Conservation (phyloP, 2,888 invertebrate genomes). For the Coelogynopora nodosa region DNA sequence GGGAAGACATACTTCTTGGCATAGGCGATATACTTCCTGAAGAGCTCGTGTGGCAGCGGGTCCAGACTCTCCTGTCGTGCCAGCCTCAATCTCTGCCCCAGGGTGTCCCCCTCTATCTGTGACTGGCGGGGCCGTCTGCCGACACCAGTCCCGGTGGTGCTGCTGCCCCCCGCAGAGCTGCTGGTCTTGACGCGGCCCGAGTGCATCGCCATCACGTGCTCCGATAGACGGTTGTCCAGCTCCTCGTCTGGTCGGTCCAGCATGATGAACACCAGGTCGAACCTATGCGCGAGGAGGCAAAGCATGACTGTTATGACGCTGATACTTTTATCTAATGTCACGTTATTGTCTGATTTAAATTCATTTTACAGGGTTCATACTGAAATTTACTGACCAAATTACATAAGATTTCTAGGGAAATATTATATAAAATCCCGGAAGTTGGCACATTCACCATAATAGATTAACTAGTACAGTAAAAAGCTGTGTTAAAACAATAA, state of each 20-base stretch:
- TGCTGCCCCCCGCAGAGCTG: background rate
- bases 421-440: too few species aligned
- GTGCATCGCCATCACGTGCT: constrained; percentile 76
- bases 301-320: too few species aligned
- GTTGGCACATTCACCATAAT: too few species aligned
- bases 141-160: too few species aligned
- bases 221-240: constrained; percentile 73
- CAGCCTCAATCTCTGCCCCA: constrained; percentile 1
- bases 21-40: constrained; percentile 86
- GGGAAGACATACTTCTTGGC: constrained; percentile 82
- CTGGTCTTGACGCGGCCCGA: constrained; percentile 33
- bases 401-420: too few species aligned
- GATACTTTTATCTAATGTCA: too few species aligned
- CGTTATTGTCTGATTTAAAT: too few species aligned
- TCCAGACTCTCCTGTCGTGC: constrained; percentile 60
- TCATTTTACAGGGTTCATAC: too few species aligned
- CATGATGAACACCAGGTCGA: constrained; percentile 84
- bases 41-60: constrained; percentile 71
- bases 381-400: too few species aligned
- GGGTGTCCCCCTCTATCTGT: background rate
- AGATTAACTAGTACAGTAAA: too few species aligned
- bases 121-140: background rate
- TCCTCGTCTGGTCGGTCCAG: constrained; percentile 79
- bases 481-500: too few species aligned
- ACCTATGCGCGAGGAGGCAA: constrained; percentile 63